Conservation (phyloP, 2,888 invertebrate genomes). For the Elmis aenea region DNA sequence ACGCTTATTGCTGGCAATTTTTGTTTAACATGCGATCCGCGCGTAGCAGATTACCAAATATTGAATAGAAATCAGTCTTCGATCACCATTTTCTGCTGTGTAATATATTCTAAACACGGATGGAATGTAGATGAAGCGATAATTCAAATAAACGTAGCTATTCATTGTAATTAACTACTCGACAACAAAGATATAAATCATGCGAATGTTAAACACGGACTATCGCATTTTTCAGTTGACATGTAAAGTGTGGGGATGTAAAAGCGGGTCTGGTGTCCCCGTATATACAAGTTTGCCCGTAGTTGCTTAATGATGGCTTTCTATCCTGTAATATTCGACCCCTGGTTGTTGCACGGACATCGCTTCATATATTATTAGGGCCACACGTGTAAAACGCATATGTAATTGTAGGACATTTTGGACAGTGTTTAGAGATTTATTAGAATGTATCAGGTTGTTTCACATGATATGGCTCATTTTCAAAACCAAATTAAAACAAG, state of each 20-base stretch:
- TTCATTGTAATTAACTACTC: constrained; percentile 22
- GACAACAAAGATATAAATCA: constrained; percentile 20
- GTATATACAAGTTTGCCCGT: constrained; percentile 15
- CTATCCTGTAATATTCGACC: constrained; percentile 4
- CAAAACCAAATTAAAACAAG: no score
- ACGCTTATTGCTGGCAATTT: constrained; percentile 25
- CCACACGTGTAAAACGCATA: constrained; percentile 12
- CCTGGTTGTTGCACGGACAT: constrained; percentile 15
- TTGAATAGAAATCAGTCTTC: no score
- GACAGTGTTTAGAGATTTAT: constrained; percentile 17
- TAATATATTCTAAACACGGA: no score
- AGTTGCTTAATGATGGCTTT: constrained; percentile 17
- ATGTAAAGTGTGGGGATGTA: constrained; percentile 15
- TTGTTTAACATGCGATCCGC: constrained; percentile 25
- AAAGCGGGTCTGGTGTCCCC: constrained; percentile 16
- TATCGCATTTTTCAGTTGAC: constrained; percentile 17
- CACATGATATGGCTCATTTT: no score
- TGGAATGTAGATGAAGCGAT: constrained; percentile 8
- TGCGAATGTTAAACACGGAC: constrained; percentile 19
- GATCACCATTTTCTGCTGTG: no score
- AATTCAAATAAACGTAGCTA: constrained; percentile 12
- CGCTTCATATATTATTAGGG: constrained; percentile 18
- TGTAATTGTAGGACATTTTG: constrained; percentile 19
- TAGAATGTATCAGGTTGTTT: no score
- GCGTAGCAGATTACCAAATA: constrained; percentile 18